phyloP scores from a whole-genome alignment of 2,888 invertebrate genomes.

The Brachylomia viminalis region DNA sequence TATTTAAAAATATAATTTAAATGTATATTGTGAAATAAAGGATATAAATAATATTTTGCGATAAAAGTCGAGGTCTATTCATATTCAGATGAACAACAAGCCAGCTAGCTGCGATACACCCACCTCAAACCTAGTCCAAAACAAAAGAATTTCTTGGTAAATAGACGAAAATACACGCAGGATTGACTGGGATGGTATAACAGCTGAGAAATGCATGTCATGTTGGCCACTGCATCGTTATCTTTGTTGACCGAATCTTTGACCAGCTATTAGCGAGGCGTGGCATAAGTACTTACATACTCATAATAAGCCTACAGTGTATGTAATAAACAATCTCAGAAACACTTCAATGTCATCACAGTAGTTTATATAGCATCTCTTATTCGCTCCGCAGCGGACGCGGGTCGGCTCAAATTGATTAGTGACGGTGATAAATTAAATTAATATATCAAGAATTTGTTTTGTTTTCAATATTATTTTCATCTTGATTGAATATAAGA shows the following conservation, averaged over 20 bases:
- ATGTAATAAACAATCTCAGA: neutral
- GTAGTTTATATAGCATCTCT: neutral
- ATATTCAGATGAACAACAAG: neutral
- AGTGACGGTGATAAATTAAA: constrained; percentile 30
- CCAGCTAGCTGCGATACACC: neutral
- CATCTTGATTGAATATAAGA: neutral
- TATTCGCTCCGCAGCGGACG: neutral
- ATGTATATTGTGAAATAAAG: no score
- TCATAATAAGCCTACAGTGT: neutral
- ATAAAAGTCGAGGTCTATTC: neutral
- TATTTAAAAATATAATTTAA: no score
- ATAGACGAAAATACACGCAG: neutral
- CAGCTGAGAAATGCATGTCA: neutral
- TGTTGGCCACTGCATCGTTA: neutral
- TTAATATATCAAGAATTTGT: constrained; percentile 4
- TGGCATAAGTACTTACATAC: neutral
- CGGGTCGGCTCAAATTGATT: constrained; percentile 10
- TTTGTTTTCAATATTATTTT: neutral
- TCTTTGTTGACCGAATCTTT: neutral
- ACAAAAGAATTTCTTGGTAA: no score
- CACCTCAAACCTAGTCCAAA: no score
- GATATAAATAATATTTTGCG: neutral
- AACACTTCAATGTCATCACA: neutral
- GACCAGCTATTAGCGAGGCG: neutral
- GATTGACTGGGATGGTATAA: neutral